Evolutionary conservation across 2,113 vertebrate species (phyloP).

Genomic region (Asarcornis scutulata): DNA sequence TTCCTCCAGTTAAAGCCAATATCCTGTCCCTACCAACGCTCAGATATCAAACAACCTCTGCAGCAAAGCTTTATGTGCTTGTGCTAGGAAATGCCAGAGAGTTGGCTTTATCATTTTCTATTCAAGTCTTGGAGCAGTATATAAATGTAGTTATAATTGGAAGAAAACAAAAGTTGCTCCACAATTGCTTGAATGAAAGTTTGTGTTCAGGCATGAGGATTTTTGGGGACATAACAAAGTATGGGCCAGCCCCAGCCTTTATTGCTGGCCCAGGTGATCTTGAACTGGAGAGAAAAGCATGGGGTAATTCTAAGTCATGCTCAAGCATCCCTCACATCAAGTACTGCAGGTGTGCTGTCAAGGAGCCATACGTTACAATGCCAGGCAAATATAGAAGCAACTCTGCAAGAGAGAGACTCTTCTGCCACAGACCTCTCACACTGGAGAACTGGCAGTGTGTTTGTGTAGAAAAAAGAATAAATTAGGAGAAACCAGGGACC

Average conservation of each 20-base stretch:
- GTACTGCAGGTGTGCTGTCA: background rate
- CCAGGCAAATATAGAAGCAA: background rate
- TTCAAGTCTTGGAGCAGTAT: background rate
- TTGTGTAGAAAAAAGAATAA: too few species aligned
- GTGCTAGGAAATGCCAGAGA: background rate
- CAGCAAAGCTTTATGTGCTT: background rate
- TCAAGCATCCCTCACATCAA: background rate
- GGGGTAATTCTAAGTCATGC: background rate
- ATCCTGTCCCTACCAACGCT: background rate
- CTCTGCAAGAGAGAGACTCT: background rate
- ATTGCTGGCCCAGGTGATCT: background rate
- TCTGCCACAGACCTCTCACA: background rate
- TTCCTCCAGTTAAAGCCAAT: background rate
- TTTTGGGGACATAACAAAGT: background rate
- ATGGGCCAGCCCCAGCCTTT: background rate
- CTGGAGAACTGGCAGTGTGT: accelerated
- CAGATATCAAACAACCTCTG: background rate
- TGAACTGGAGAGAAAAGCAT: background rate
- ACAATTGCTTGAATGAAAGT: background rate
- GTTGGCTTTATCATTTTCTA: background rate
- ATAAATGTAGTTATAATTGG: accelerated
- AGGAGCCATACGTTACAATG: background rate
- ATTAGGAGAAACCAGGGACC: background rate
- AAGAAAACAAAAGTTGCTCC: background rate
- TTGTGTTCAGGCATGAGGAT: background rate